Conservation (phyloP, 2,888 invertebrate genomes). For the Vannuccia rotundouncinata region DNA sequence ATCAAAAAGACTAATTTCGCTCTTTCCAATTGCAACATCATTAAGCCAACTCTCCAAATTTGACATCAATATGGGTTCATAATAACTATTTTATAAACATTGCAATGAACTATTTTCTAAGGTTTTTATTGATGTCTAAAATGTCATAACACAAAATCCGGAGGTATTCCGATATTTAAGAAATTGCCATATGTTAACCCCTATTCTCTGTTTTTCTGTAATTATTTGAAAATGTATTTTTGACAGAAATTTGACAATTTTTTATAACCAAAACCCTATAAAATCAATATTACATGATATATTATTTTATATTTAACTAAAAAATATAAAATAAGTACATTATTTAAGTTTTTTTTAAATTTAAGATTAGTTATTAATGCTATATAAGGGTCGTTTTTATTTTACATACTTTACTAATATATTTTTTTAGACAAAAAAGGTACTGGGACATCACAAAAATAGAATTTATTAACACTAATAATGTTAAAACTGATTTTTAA, state of each 20-base stretch:
- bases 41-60: background rate
- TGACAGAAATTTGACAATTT: background rate
- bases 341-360: background rate
- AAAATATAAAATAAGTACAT: background rate
- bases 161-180: background rate
- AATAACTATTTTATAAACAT: background rate
- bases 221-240: background rate
- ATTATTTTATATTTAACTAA: background rate
- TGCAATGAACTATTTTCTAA: background rate
- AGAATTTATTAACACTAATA: background rate
- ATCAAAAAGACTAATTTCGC: background rate
- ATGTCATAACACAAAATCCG: background rate
- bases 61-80: background rate
- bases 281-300: background rate
- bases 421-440: background rate
- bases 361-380: background rate
- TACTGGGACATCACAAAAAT: background rate
- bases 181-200: background rate
- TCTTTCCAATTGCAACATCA: background rate
- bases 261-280: background rate
- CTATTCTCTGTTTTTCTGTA: background rate
- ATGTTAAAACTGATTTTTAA: background rate
- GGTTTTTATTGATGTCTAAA: background rate
- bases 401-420: background rate
- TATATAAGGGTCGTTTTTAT: background rate